Evolutionary conservation across 35 echinoderm and acorn worm species (phyloP), one percentile per base, ranked within the genome.

Genomic region (Apostichopus parvimensis): DNA sequence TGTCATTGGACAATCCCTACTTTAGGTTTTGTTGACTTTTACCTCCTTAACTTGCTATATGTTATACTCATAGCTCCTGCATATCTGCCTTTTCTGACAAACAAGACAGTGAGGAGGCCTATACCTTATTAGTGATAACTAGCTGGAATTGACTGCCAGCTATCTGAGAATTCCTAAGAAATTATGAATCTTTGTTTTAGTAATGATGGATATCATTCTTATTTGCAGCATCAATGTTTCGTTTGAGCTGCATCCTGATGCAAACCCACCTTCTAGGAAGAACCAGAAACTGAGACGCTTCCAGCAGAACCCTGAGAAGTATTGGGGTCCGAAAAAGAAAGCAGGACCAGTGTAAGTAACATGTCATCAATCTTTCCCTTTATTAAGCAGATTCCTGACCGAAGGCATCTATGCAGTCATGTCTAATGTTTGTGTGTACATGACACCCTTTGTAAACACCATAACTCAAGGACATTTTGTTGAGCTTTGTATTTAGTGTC

Each of bases 271-370:
- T 77, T 99, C 97, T 21, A 89, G 92, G 9, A 78, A 95, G 9
- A 78, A 95, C 83, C 85, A 90, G 79, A 94, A 92, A 20, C 57
- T 99, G 13, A 87, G 79, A 58, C 78, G 97, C 24, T 99, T 99
- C 58, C 97, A 95, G 61, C 91, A 91, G 60, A 99, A 99, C 68
- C 97, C 97, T 34, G 86, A 94, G 57, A 87, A 93, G 6, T 93
- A 99, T 55, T 99, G 97, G 97, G 97, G 97, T 62, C 97, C 97
- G 57, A 99, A 93, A 76, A 91, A 95, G 5, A 96, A 90, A 53
- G 97, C 97, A 14, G 94, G 88, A 68, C 83, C 92, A 92, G 64
- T 61, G 97, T 99, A 86, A 95, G 96, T 91, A 9, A 20, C 57
- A 55, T 23, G 6, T 55, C 13, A 53, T 8, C 53, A 45, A 45